A percentile compares a stretch with the other conserved stretches of the same genome.
Conservation (phyloP, 2,113 vertebrate genomes). For the Fregetta grallaria region DNA sequence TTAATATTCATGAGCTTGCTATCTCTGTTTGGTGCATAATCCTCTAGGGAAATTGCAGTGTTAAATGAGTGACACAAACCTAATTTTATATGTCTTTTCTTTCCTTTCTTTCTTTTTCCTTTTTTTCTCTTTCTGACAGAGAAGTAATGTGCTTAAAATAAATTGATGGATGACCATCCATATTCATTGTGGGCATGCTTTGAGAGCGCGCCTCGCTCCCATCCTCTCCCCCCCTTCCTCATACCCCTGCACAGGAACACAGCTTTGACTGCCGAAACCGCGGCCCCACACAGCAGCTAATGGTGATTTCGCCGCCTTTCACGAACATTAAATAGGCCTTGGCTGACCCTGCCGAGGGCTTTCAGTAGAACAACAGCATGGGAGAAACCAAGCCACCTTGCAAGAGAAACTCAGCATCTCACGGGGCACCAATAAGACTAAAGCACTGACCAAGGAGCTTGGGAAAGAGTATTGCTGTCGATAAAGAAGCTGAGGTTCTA, state of each 20-base stretch:
- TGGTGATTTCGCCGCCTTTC: conserved; percentile 34
- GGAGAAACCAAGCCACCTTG: conserved; percentile 18
- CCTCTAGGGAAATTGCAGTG: conserved; percentile 74
- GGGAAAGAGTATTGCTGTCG: conserved; percentile 1
- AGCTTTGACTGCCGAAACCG: neutral
- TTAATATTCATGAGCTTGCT: conserved; percentile 78
- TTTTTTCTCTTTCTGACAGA: conserved; percentile 58
- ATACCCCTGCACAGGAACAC: neutral
- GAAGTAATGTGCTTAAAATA: conserved; percentile 76
- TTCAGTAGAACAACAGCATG: conserved; percentile 30
- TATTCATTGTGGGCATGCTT: conserved; percentile 61
- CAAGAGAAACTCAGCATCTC: conserved; percentile 20
- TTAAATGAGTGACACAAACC: conserved; percentile 74
- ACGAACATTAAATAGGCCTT: conserved; percentile 15
- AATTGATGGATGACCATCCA: conserved; percentile 75
- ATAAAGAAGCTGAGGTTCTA: neutral
- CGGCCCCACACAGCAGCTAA: conserved; percentile 33
- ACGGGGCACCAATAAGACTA: neutral
- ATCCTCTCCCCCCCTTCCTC: conserved; percentile 10
- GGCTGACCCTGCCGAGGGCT: conserved; percentile 34
- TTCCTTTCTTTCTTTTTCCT: conserved; percentile 47
- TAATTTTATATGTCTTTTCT: conserved; percentile 75
- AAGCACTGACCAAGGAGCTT: conserved; percentile 31
- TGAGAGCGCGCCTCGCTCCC: neutral
- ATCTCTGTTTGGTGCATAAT: conserved; percentile 71